These are phyloP conservation scores for Propsilocerus akamusi DNA, from an alignment of 1,140 invertebrate genomes.

Conservation along the genomic window DNA sequence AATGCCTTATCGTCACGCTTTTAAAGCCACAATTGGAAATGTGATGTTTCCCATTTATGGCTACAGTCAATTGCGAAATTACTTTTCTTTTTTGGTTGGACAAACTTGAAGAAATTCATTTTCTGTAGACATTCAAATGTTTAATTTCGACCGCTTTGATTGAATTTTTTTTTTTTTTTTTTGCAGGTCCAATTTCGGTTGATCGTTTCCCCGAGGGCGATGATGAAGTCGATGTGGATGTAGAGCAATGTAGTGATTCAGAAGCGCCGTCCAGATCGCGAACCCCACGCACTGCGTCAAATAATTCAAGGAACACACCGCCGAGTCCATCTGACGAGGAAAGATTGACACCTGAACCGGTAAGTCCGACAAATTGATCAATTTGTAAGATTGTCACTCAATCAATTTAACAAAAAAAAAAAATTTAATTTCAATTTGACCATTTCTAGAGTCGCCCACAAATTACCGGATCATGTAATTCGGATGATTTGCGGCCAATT, in stretches of 20 bases:
- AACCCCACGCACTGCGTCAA: conserved; percentile 4
- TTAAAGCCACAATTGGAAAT: too few relatives aligned
- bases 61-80: too few relatives aligned
- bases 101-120: too few relatives aligned
- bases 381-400: too few relatives aligned
- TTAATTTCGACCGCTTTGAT: too few relatives aligned
- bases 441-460: conserved; percentile 17
- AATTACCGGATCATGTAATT: conserved; percentile 45
- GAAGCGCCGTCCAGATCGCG: conserved; percentile 16
- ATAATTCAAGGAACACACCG: conserved; percentile 17
- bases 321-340: conserved; percentile 22
- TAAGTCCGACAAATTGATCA: too few relatives aligned
- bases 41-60: too few relatives aligned
- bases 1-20: too few relatives aligned
- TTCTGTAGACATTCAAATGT: too few relatives aligned
- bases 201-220: conserved; percentile 20
- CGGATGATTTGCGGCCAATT: conserved; percentile 66
- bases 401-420: too few relatives aligned
- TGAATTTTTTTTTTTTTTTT: neutral
- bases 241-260: conserved; percentile 32
- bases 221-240: conserved; percentile 30
- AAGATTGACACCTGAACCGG: conserved; percentile 20
- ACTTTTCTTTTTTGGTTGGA: too few relatives aligned
- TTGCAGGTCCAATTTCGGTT: conserved; percentile 22
- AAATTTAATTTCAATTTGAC: neutral